Conservation (phyloP, 2,113 vertebrate species). For the Chaetodon trifascialis region DNA sequence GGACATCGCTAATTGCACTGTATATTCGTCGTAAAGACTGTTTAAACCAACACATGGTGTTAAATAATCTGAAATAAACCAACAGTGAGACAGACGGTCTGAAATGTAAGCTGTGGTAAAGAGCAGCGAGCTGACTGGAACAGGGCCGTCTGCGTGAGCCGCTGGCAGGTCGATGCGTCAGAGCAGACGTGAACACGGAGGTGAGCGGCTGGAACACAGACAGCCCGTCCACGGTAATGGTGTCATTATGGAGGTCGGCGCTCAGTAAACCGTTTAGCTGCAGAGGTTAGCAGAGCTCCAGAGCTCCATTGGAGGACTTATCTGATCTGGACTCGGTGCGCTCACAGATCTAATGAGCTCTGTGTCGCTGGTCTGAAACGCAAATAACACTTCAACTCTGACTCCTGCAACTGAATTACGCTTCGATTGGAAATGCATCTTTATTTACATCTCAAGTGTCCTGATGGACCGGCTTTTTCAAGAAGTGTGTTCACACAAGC, state of each 20-base stretch:
- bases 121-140: background rate
- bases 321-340: slow-evolving; percentile 16
- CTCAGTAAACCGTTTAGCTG: slow-evolving; percentile 24
- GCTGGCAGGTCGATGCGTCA: background rate
- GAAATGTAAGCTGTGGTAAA: background rate
- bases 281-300: slow-evolving; percentile 25
- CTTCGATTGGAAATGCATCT: background rate
- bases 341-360: slow-evolving; percentile 3
- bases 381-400: background rate
- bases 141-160: background rate
- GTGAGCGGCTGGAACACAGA: background rate
- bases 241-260: background rate
- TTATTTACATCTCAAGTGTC: background rate
- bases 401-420: background rate
- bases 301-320: slow-evolving; percentile 13
- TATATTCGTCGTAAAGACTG: background rate
- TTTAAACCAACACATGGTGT: background rate
- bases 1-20: too few relatives aligned
- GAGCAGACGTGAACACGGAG: background rate
- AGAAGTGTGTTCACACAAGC: too few relatives aligned
- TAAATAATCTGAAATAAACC: background rate
- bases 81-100: too few relatives aligned
- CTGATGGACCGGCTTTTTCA: too few relatives aligned
- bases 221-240: background rate
- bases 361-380: background rate